A percentile compares a stretch with the other conserved stretches of the same genome.
Evolutionary conservation across 2,888 invertebrate genomes (phyloP).

Genomic region (Nymphalis urticae): DNA sequence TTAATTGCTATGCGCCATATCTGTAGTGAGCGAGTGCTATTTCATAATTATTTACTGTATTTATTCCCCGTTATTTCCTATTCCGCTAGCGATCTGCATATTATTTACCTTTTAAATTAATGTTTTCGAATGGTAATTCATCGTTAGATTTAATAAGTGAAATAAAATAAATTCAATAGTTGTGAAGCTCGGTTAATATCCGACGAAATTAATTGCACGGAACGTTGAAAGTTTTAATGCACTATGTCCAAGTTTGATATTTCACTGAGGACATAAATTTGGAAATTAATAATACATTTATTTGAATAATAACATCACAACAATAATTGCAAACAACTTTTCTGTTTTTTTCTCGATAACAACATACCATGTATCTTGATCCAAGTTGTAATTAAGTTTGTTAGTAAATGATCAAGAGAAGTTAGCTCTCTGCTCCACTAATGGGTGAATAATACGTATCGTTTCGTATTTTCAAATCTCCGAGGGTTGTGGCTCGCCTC

Average conservation of each 20-base stretch:
- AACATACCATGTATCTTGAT: constrained; percentile 37
- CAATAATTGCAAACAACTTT: not conserved
- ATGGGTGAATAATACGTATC: constrained; percentile 65
- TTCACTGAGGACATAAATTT: constrained; percentile 8
- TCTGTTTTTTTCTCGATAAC: not conserved
- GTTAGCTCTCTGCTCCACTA: constrained; percentile 51
- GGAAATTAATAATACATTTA: not conserved
- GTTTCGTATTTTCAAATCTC: constrained; percentile 76
- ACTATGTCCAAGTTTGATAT: not conserved
- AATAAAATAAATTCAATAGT: constrained; percentile 9
- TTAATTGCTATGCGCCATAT: constrained; percentile 36
- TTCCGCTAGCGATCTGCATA: constrained; percentile 20
- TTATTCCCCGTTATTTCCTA: constrained; percentile 25
- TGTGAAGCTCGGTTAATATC: not conserved
- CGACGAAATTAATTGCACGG: not conserved
- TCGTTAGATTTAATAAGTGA: constrained; percentile 13
- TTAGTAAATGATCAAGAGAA: constrained; percentile 57
- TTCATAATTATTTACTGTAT: constrained; percentile 29
- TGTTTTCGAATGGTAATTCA: constrained; percentile 8
- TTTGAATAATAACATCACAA: not conserved
- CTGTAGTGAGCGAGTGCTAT: constrained; percentile 20
- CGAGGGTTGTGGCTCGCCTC: constrained; percentile 80
- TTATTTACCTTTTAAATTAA: constrained; percentile 26
- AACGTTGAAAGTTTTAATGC: constrained; percentile 1
- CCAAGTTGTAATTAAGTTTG: constrained; percentile 41